Conservation (phyloP, 1,140 invertebrate species). For the Psilanteris sp. region DNA sequence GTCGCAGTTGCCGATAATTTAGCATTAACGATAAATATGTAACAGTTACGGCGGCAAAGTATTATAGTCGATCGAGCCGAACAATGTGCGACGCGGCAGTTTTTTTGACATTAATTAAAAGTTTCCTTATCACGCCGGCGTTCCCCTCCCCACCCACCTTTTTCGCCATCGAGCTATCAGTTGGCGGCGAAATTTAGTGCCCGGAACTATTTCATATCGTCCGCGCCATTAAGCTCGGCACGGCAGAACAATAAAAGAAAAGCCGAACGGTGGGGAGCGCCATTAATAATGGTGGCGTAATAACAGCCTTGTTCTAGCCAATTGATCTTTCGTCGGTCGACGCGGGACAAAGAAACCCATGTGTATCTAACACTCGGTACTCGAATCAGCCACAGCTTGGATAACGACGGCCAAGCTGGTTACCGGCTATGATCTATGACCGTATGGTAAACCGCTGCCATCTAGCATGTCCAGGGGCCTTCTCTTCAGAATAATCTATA, state of each 20-base stretch:
- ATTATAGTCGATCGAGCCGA: neutral
- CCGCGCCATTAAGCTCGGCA: conserved; percentile 9
- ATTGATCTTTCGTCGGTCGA: conserved; percentile 51
- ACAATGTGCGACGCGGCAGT: neutral
- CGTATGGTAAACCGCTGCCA: conserved; percentile 67
- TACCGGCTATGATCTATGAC: conserved; percentile 64
- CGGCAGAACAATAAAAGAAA: conserved; percentile 31
- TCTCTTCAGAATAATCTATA: conserved; percentile 66
- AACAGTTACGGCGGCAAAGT: neutral
- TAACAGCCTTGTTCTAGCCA: conserved; percentile 41
- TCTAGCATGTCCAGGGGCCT: conserved; percentile 55
- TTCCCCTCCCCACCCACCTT: too few relatives aligned
- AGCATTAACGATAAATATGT: conserved; percentile 5
- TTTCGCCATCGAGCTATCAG: neutral
- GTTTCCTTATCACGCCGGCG: neutral
- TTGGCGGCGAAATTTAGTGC: neutral
- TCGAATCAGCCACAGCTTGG: conserved; percentile 56
- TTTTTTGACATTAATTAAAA: neutral
- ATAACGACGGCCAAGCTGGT: conserved; percentile 54
- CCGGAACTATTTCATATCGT: conserved; percentile 18
- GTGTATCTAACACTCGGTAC: conserved; percentile 53
- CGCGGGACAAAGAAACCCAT: conserved; percentile 44
- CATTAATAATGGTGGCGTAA: conserved; percentile 42
- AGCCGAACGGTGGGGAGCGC: neutral
- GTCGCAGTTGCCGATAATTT: conserved; percentile 4